Evolutionary conservation across 1,140 invertebrate species (phyloP).

Genomic region (Atta texana): DNA sequence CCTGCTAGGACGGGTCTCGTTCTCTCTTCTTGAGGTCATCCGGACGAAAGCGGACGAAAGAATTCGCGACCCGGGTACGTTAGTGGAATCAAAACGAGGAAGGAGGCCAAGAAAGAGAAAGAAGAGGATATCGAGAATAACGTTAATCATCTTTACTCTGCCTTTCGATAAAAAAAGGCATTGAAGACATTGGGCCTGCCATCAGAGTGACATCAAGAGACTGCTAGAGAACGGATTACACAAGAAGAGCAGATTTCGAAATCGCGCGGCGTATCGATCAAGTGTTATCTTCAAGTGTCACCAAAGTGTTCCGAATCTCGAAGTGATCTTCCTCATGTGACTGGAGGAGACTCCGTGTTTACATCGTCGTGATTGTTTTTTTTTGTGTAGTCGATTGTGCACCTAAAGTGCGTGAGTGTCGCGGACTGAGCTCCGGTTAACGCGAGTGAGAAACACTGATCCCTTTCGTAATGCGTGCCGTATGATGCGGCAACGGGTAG

Average conservation of each 20-base stretch:
- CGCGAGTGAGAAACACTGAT: constrained; percentile 58
- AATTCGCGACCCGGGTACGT: constrained; percentile 52
- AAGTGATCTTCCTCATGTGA: constrained; percentile 54
- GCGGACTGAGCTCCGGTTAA: constrained; percentile 32
- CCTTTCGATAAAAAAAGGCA: neutral
- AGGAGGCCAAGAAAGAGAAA: constrained; percentile 60
- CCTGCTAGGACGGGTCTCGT: constrained; percentile 86
- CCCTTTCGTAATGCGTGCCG: constrained; percentile 36
- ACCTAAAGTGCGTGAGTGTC: constrained; percentile 49
- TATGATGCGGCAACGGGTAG: constrained; percentile 56
- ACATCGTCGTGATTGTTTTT: constrained; percentile 49
- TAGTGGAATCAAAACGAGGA: constrained; percentile 48
- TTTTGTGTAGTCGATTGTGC: constrained; percentile 42
- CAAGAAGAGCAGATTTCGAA: constrained; percentile 42
- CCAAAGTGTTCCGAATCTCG: constrained; percentile 54
- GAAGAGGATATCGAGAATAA: constrained; percentile 55
- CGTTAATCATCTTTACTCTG: constrained; percentile 1
- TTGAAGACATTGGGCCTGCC: constrained; percentile 12
- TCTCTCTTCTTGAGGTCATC: constrained; percentile 79
- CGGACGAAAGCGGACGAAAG: constrained; percentile 59
- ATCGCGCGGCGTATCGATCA: constrained; percentile 40
- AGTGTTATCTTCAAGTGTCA: constrained; percentile 53
- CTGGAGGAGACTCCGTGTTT: constrained; percentile 54
- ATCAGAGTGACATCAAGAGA: constrained; percentile 36
- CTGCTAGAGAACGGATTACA: constrained; percentile 49